These are phyloP conservation scores for Elegia similella DNA, from an alignment of 2,888 invertebrate genomes.

Conservation along the genomic window DNA sequence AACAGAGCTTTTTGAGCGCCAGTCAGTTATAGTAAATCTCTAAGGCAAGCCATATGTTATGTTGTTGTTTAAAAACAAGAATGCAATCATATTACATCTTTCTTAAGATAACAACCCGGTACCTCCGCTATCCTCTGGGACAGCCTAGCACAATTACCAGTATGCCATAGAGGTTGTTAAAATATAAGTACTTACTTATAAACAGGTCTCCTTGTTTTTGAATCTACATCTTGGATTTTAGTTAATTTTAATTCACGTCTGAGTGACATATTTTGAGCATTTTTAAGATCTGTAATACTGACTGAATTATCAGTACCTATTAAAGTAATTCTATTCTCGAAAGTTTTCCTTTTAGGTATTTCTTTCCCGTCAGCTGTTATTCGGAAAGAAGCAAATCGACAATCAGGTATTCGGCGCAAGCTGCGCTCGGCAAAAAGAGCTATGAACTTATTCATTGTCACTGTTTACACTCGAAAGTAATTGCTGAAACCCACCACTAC, in stretches of 20 bases:
- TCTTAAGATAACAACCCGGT: no score
- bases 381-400: conserved; percentile 48
- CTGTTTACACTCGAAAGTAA: conserved; percentile 1
- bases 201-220: conserved; percentile 84
- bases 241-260: conserved; percentile 86
- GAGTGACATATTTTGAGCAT: conserved; percentile 86
- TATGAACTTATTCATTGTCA: conserved; percentile 53
- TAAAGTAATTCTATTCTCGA: conserved; percentile 83
- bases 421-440: conserved; percentile 40
- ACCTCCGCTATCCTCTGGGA: no score
- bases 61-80: no score
- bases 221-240: conserved; percentile 85
- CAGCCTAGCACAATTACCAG: no score
- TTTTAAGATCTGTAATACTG: conserved; percentile 83
- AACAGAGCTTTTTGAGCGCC: no score
- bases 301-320: conserved; percentile 81
- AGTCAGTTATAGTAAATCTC: no score
- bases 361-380: conserved; percentile 67
- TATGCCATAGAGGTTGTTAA: background rate
- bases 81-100: no score
- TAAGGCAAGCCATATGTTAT: no score
- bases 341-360: conserved; percentile 63
- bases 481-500: no score
- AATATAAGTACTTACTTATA: conserved; percentile 77
- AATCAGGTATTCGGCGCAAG: conserved; percentile 44